phyloP scores from a whole-genome alignment of 2,888 invertebrate species.

The Diaperis boleti region DNA sequence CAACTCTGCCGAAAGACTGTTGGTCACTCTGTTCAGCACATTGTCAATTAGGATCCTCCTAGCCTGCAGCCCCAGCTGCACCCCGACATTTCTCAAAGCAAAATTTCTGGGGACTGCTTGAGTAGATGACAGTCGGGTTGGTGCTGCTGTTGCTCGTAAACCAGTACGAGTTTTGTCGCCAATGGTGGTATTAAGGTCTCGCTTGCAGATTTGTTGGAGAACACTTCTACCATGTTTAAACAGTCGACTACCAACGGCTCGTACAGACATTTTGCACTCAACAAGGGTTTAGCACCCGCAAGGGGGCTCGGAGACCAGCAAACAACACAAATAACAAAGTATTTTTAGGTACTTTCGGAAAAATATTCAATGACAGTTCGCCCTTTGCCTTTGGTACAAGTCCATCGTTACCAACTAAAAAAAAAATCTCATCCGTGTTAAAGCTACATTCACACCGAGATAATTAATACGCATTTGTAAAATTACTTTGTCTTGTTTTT shows the following conservation, averaged over 20 bases:
- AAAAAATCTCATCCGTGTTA: too few species aligned
- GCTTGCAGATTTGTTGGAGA: slow-evolving; percentile 68
- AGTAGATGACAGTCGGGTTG: slow-evolving; percentile 41
- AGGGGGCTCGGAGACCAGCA: slow-evolving; percentile 8
- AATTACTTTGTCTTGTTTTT: too few species aligned
- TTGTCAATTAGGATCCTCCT: slow-evolving; percentile 77
- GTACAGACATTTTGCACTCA: slow-evolving; percentile 69
- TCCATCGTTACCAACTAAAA: not conserved
- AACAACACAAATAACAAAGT: slow-evolving; percentile 19
- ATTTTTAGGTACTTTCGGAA: slow-evolving; percentile 7
- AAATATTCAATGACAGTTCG: slow-evolving; percentile 31
- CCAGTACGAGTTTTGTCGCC: slow-evolving; percentile 60
- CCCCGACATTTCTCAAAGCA: slow-evolving; percentile 65
- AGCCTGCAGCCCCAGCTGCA: slow-evolving; percentile 73
- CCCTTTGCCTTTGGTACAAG: slow-evolving; percentile 7
- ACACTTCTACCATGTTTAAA: slow-evolving; percentile 73
- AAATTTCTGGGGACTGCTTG: slow-evolving; percentile 56
- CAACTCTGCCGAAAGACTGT: slow-evolving; percentile 74
- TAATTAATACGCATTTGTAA: too few species aligned
- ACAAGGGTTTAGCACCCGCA: slow-evolving; percentile 10
- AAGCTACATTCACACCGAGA: too few species aligned
- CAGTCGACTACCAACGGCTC: slow-evolving; percentile 69
- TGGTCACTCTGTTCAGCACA: slow-evolving; percentile 77
- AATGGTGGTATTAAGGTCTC: slow-evolving; percentile 68
- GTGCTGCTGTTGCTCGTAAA: slow-evolving; percentile 50